Evolutionary conservation across 2,888 invertebrate genomes (phyloP).

Genomic region (Sinelater perroti): DNA sequence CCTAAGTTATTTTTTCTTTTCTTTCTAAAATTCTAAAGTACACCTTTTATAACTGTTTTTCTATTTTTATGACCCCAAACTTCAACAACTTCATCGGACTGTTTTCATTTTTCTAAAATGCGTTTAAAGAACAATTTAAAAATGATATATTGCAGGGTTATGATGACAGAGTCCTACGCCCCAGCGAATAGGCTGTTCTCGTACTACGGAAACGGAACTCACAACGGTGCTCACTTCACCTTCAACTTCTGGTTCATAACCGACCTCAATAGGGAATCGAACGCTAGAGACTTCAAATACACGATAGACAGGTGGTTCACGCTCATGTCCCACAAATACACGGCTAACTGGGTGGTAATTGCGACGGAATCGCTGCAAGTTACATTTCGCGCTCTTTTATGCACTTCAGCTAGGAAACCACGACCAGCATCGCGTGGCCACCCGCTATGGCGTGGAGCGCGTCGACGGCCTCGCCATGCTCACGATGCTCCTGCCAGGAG

Average conservation of each 20-base stretch:
- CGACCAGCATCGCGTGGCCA: conserved; percentile 74
- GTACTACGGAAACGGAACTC: conserved; percentile 69
- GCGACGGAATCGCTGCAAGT: neutral
- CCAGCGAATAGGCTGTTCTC: conserved; percentile 68
- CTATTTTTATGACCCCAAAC: too few species aligned
- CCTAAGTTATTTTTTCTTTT: too few species aligned
- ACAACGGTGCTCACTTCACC: conserved; percentile 74
- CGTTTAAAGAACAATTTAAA: too few species aligned
- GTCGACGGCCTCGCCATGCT: conserved; percentile 87
- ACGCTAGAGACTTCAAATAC: conserved; percentile 69
- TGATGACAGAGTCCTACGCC: conserved; percentile 82
- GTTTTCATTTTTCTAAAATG: too few species aligned
- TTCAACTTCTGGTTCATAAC: conserved; percentile 80
- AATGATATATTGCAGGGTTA: too few species aligned
- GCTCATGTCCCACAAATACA: conserved; percentile 68
- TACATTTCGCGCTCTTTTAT: too few species aligned
- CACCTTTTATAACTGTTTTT: too few species aligned
- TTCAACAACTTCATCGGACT: too few species aligned
- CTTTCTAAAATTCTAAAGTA: too few species aligned
- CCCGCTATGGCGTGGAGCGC: conserved; percentile 72
- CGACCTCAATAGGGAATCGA: conserved; percentile 66
- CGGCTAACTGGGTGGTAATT: conserved; percentile 82
- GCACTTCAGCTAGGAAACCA: conserved; percentile 76
- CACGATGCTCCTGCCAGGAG: conserved; percentile 83
- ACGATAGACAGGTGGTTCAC: conserved; percentile 72